Evolutionary conservation across 2,113 vertebrate species (phyloP), one percentile per base, ranked within the genome.

Genomic region (Peromyscus leucopus): DNA sequence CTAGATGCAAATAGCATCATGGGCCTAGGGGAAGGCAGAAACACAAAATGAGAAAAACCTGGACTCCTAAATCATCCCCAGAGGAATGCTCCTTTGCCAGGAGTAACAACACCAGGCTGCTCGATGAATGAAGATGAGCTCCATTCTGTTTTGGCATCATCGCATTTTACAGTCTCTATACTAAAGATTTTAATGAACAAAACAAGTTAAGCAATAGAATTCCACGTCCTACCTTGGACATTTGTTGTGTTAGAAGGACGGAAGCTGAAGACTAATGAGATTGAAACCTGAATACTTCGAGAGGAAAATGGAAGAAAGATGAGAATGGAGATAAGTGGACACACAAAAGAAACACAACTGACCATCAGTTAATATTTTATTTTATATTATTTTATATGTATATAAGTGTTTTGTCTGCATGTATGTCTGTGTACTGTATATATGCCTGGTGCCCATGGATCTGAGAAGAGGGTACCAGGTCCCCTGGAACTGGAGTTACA

Each of bases 31-130:
- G 55, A 48, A 87, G n/a, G 39, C 46, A 84, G 61, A 71, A 80
- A 76, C 2, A 91, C 57, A 95, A 80, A 63, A 48, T 82, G 22
- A 16, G 48, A 95, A 13, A 71, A 89, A 83, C 46, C 42, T 26
- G 42, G 69, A 39, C 82, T 90, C 84, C 86, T 67, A 75, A 95
- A 75, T 86, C 16, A 71, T 89, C 36, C 48, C 59, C 59, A 71
- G 0, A 92, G 51, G 71, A 95, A 72, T 59, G 57, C 22, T 72
- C 42, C 33, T 76, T 83, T 26, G 36, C 28, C 15, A 57, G 57
- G 39, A 94, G 33, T 55, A 87, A 7, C 22, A 78, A 36, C 3
- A 69, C 7, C 24, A 67, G 26, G 55, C 42, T 67, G 51, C 6
- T 39, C 75, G 9, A 12, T 85, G 55, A 91, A 46, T 36, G 6